Evolutionary conservation across 2,797 vertebrate genomes (phyloP), one percentile per base, ranked within the genome.

Genomic region (Cheracebus regulus): DNA sequence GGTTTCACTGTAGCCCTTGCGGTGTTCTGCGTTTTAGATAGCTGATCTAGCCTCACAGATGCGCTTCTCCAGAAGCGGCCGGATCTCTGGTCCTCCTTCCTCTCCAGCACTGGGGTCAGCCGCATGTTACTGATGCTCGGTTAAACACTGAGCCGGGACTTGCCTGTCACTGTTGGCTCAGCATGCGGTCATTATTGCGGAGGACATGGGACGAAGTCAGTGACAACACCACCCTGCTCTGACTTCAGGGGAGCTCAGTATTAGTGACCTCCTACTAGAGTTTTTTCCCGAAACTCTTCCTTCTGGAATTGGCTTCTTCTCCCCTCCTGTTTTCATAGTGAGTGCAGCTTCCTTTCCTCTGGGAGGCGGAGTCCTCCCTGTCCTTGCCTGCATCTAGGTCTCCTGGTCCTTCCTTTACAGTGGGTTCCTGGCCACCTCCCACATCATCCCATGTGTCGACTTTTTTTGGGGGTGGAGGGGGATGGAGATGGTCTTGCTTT

Each of bases 141-240:
- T n/a, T 72, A 5, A 30, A 2, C 36, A 20, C 22, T 44, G 70
- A 75, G 44, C 82, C 46, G 41, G 26, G 22, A 20, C 4, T 93
- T n/a, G 15, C 2, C 11, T 70, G 73, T 70, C 19, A 1, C 50
- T 55, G 10, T 20, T 2, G 12, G 12, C 57, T 24, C 30, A 28
- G 36, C 33, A 24, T 20, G 7, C 19, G 26, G 26, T n/a, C 28
- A 0, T 57, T 19, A 1, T 0, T 9, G 22, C 26, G n/a, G 73
- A 75, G 50, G 46, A 7, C 14, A 13, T 1, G 1, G 50, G 36
- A 72, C 26, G 19, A 92, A 39, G 11, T 46, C 13, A 22, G 7
- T 5, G 24, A 50, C 70, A 39, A 9, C 30, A 33, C 20, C 2
- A 2, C 22, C 10, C 4, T 33, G 44, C 57, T 41, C 48, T 28